phyloP scores from a whole-genome alignment of 2,888 invertebrate species.

The Exocentrus adspersus region DNA sequence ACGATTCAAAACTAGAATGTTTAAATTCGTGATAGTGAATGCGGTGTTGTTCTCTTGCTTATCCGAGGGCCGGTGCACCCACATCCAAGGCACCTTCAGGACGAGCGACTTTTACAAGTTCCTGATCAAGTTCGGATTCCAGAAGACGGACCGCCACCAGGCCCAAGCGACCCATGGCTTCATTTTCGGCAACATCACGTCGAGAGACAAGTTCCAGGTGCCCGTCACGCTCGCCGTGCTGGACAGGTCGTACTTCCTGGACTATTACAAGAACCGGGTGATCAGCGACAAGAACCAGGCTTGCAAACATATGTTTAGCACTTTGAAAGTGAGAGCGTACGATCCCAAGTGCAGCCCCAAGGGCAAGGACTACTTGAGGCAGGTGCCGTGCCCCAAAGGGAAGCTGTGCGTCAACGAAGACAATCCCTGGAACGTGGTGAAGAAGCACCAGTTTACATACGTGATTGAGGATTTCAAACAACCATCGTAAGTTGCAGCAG shows the following conservation, averaged over 20 bases:
- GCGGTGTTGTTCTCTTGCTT: slow-evolving; percentile 41
- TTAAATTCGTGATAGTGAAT: slow-evolving; percentile 39
- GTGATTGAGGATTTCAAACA: slow-evolving; percentile 88
- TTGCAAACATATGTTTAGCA: slow-evolving; percentile 88
- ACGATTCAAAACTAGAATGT: slow-evolving; percentile 51
- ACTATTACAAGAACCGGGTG: slow-evolving; percentile 86
- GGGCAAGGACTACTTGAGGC: slow-evolving; percentile 83
- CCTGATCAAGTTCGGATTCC: slow-evolving; percentile 94
- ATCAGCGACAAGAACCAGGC: slow-evolving; percentile 74
- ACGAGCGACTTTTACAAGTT: slow-evolving; percentile 87
- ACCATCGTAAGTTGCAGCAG: slow-evolving; percentile 76
- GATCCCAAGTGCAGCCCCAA: slow-evolving; percentile 83
- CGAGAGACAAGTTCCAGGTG: slow-evolving; percentile 71
- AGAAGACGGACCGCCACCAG: slow-evolving; percentile 90
- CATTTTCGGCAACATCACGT: slow-evolving; percentile 95
- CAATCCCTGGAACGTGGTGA: slow-evolving; percentile 83
- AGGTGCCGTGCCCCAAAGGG: slow-evolving; percentile 83
- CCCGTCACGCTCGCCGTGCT: slow-evolving; percentile 89
- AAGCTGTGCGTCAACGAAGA: slow-evolving; percentile 89
- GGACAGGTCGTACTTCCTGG: slow-evolving; percentile 87
- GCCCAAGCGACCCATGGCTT: slow-evolving; percentile 90
- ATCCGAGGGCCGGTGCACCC: slow-evolving; percentile 60
- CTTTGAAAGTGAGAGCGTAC: slow-evolving; percentile 83
- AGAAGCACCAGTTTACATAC: slow-evolving; percentile 93
- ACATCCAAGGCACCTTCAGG: slow-evolving; percentile 73